Base-by-base conservation (phyloP, 1,140 invertebrate genomes). In the Lordiphosa mommai region DNA sequence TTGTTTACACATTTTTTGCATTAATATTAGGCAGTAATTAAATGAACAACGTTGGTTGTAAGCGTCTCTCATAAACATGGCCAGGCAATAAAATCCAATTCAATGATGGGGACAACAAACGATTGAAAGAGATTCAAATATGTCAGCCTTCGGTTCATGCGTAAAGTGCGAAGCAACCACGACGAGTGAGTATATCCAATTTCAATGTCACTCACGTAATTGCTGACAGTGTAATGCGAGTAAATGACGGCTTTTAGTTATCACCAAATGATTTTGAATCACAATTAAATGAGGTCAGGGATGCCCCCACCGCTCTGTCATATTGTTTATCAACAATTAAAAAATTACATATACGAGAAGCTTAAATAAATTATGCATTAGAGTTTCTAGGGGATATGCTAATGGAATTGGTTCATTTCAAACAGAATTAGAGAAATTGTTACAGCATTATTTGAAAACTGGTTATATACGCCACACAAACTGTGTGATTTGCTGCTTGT, bases 121-220 rank as follows among this genome's bases (percentile, higher is more conserved):
- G 47, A 66, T 66, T 66, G 37, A 66, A 66, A 66, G 63, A 71
- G 58, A 58, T 71, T 70, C 50, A 57, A 70, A 70, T 70, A 57
- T 46, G 41, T 48, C 52, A 64, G 67, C 67, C 67, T 71, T 71
- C 59, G 47, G 46, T 43, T 48, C 67, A 70, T 58, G 66, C 67
- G 67, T 70, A 66, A 65, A 66, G 51, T 33, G 43, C 52, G 38
- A 13, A 52, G 37, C 27, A 37, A n/a, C n/a, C n/a, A n/a, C n/a
- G n/a, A n/a, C n/a, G n/a, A n/a, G 44, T 37, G 41, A 47, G 43
- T 53, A 57, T 55, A 74, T 69, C 36, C 57, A 12, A 61, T 65
- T 74, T 80, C 65, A 79, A 80, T 79, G 74, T 74, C 74, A 56
- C 63, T 73, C 74, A 80, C 74, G 73, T 79, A 80, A 53, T 66